phyloP scores from a whole-genome alignment of 2,113 vertebrate genomes.

The Sterna hirundo region DNA sequence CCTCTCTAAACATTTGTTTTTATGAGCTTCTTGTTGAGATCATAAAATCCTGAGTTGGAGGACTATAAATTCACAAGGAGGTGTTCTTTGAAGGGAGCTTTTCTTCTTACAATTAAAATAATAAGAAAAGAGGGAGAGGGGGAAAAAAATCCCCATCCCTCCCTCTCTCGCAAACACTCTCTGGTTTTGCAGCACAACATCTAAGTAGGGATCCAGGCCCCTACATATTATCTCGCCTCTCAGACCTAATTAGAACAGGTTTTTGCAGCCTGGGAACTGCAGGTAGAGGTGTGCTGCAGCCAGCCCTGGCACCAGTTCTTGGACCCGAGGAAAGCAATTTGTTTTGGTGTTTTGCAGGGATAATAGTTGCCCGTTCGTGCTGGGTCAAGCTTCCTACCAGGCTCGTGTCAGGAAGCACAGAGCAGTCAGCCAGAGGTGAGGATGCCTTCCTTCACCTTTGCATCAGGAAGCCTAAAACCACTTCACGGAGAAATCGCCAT shows the following conservation, averaged over 20 bases:
- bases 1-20: conserved; percentile 28
- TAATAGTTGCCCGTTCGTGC: neutral
- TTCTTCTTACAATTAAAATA: neutral
- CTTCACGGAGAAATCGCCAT: neutral
- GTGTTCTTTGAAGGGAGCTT: conserved; percentile 5
- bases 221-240: neutral
- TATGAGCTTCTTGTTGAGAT: conserved; percentile 65
- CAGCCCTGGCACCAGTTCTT: neutral
- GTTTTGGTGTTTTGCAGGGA: neutral
- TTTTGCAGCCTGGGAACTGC: neutral
- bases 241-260: neutral
- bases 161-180: neutral
- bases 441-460: neutral
- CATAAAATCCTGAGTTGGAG: conserved; percentile 54
- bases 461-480: neutral
- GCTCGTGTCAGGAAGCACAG: rapidly evolving
- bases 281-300: neutral
- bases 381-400: neutral
- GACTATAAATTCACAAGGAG: conserved; percentile 33
- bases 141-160: neutral
- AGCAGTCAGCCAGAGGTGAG: neutral
- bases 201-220: neutral
- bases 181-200: neutral
- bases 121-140: neutral
- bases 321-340: neutral